Conservation (phyloP, 1,140 invertebrate genomes). For the Drosophila tristis region DNA sequence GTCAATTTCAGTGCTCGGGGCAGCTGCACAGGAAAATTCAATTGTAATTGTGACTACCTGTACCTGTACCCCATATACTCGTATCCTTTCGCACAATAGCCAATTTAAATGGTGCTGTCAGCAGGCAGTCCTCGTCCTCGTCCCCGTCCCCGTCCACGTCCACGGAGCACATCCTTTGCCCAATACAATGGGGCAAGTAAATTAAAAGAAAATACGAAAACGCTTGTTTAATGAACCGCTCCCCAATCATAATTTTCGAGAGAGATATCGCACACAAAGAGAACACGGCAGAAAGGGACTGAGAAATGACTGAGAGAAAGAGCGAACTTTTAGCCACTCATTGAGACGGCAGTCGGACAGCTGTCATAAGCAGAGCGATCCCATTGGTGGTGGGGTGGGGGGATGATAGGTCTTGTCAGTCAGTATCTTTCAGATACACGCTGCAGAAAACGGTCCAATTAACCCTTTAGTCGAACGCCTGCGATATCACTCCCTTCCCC, state of each 20-base stretch:
- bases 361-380: slow-evolving; percentile 72
- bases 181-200: slow-evolving; percentile 48
- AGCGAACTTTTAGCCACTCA: slow-evolving; percentile 54
- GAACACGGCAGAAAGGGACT: background rate
- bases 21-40: slow-evolving; percentile 48
- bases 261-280: too few relatives aligned
- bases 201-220: slow-evolving; percentile 77
- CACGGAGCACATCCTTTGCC: slow-evolving; percentile 1
- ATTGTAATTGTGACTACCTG: slow-evolving; percentile 17
- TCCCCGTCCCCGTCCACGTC: slow-evolving; percentile 14
- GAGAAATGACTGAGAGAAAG: slow-evolving; percentile 16
- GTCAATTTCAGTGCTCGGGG: slow-evolving; percentile 59
- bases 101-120: slow-evolving; percentile 77
- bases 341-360: slow-evolving; percentile 38
- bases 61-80: slow-evolving; percentile 38
- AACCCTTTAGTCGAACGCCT: slow-evolving; percentile 52
- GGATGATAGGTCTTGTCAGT: slow-evolving; percentile 43
- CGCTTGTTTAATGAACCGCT: slow-evolving; percentile 67
- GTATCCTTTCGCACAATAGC: slow-evolving; percentile 55
- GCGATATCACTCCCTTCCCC: too few relatives aligned
- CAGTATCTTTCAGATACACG: slow-evolving; percentile 63
- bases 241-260: slow-evolving; percentile 40
- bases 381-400: slow-evolving; percentile 5
- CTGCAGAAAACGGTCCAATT: slow-evolving; percentile 67
- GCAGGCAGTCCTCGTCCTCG: slow-evolving; percentile 53